Conservation (phyloP, 2,888 invertebrate genomes). For the Lasioglossum figueresi region DNA sequence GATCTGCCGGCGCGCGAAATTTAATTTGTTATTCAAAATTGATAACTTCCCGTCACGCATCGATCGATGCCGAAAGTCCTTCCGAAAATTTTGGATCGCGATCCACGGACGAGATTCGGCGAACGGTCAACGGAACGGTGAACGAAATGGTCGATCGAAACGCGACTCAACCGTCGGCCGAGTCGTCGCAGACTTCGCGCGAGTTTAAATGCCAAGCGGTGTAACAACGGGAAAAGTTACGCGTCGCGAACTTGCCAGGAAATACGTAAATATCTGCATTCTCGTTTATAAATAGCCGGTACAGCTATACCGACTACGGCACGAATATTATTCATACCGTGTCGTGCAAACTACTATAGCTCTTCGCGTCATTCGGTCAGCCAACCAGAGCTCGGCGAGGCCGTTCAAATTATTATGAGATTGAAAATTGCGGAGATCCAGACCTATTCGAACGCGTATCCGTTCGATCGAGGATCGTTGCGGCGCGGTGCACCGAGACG, state of each 20-base stretch:
- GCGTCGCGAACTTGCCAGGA: conserved; percentile 32
- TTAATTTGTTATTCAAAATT: too few relatives aligned
- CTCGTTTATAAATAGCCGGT: conserved; percentile 40
- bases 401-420: conserved; percentile 14
- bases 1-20: too few relatives aligned
- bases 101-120: neutral
- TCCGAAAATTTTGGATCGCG: conserved; percentile 16
- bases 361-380: conserved; percentile 22
- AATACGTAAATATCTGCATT: conserved; percentile 37
- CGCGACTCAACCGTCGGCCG: neutral
- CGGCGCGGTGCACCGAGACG: neutral
- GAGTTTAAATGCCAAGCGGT: conserved; percentile 31
- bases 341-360: conserved; percentile 5
- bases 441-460: neutral
- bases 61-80: neutral
- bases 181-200: neutral
- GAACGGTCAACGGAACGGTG: neutral
- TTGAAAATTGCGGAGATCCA: neutral
- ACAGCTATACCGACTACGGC: conserved; percentile 16
- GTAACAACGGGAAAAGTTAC: conserved; percentile 13
- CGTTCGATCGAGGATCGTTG: conserved; percentile 1
- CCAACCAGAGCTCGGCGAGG: conserved; percentile 21
- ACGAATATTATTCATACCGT: conserved; percentile 44
- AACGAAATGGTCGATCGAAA: neutral
- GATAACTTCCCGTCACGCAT: too few relatives aligned